Base-by-base conservation (phyloP, 2,888 invertebrate genomes). In the Pristionchus japonicus region DNA sequence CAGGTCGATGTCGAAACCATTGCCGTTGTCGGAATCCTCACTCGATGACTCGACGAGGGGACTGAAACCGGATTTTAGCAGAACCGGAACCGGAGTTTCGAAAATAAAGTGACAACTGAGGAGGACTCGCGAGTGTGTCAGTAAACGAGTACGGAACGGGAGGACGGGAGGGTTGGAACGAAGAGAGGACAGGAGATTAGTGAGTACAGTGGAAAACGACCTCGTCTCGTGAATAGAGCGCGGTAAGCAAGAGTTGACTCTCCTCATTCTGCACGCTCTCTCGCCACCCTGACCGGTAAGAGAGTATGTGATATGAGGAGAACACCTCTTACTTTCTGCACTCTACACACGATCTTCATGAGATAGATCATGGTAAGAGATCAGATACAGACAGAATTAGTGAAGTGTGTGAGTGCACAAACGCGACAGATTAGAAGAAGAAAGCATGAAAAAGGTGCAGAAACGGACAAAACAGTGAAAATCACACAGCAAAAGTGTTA, bases 1-100 rank as follows among this genome's bases (percentile, higher is more conserved):
- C 6, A 87, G 27, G 15, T 87, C 87, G 43, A 87, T 87, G 43
- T 87, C 87, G 61, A 87, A 87, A 0, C 87, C 87, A 13, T 74
- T 80, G 0, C 27, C 61, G 17, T 17, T n/a, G n/a, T 87, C 87
- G 31, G 67, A 64, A 43, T 87, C 87, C 47, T 87, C 87, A 23
- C 40, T 43, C 0, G 87, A 80, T 27, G 87, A 87, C 47, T 87
- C 87, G 40, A 64, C 87, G 31, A 87, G 43, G 13, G 87, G 87
- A 87, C 87, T 87, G 70, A 87, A 77, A n/a, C 13, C 64, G 64
- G 23, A 23, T 40, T n/a, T 40, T 7, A 40, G 9, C n/a, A 9
- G 13, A 3, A n/a, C n/a, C n/a, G n/a, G n/a, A n/a, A n/a, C n/a
- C n/a, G n/a, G n/a, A 43, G 43, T 77, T 77, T 77, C 77, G n/a